Evolutionary conservation across 2,888 invertebrate genomes (phyloP).

Genomic region (Synergus gifuensis): DNA sequence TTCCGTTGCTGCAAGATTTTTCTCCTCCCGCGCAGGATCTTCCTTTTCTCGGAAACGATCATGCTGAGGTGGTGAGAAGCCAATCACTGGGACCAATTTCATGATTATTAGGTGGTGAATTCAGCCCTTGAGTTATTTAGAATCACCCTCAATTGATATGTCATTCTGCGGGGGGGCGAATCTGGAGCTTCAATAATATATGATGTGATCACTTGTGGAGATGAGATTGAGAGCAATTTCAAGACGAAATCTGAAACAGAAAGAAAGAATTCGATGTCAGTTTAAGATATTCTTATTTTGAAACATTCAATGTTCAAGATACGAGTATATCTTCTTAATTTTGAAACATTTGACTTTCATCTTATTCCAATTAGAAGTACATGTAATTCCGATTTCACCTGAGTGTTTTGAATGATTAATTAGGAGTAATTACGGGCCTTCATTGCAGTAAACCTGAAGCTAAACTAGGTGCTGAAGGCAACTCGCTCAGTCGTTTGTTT

Average conservation of each 20-base stretch:
- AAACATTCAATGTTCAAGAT: background rate
- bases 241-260: background rate
- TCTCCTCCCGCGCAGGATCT: slow-evolving; percentile 38
- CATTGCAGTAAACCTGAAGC: slow-evolving; percentile 12
- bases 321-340: background rate
- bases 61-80: slow-evolving; percentile 4
- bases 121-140: background rate
- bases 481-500: slow-evolving; percentile 19
- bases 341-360: background rate
- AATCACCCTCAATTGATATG: slow-evolving; percentile 9
- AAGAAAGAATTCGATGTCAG: background rate
- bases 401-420: slow-evolving; percentile 7
- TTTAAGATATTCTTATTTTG: background rate
- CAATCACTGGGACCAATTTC: slow-evolving; percentile 46
- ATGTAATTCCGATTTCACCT: background rate
- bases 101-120: slow-evolving; percentile 46
- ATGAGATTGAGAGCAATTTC: background rate
- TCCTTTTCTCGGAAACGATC: slow-evolving; percentile 16
- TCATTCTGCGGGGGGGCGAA: background rate
- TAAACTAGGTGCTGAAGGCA: slow-evolving; percentile 35
- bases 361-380: background rate
- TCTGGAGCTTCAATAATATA: background rate
- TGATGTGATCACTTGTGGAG: background rate
- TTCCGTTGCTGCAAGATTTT: slow-evolving; percentile 42
- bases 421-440: slow-evolving; percentile 23